Evolutionary conservation across 2,113 vertebrate species (phyloP).

Genomic region (Bujurquina vittata): DNA sequence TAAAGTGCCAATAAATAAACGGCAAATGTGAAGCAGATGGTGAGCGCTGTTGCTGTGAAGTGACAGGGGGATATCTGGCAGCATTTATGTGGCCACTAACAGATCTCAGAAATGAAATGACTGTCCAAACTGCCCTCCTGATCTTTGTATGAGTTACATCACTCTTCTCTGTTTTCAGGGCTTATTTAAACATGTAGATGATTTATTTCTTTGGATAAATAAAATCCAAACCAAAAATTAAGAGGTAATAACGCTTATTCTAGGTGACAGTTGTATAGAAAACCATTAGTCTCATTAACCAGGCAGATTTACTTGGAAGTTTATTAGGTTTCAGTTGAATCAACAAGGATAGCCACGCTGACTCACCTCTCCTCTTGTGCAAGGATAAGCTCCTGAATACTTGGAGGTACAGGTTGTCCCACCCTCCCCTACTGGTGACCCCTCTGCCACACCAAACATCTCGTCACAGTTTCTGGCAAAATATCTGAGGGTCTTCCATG

Average conservation of each 20-base stretch:
- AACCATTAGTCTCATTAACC: too few species aligned
- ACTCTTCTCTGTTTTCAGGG: neutral
- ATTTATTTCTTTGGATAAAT: neutral
- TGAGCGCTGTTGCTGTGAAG: slow-evolving; percentile 20
- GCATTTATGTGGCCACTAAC: slow-evolving; percentile 23
- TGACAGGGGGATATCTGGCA: neutral
- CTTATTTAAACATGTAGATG: neutral
- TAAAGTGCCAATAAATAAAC: slow-evolving; percentile 21
- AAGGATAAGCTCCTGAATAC: slow-evolving; percentile 70
- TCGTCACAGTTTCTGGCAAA: slow-evolving; percentile 88
- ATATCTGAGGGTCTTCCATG: slow-evolving; percentile 89
- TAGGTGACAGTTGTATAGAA: too few species aligned
- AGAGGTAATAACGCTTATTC: neutral
- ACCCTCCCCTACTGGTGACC: slow-evolving; percentile 38
- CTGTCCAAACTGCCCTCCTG: neutral
- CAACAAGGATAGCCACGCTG: too few species aligned
- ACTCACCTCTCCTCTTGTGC: slow-evolving; percentile 70
- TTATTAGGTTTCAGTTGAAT: neutral
- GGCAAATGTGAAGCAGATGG: slow-evolving; percentile 33
- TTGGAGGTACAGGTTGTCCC: slow-evolving; percentile 65
- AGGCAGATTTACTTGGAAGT: too few species aligned
- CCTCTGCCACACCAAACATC: slow-evolving; percentile 87
- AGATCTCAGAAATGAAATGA: slow-evolving; percentile 27
- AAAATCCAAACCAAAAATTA: neutral
- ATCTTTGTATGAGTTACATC: neutral